A percentile compares a stretch with the other conserved stretches of the same genome.
Evolutionary conservation across 2,797 vertebrate species (phyloP).

Genomic region (Pangasius sanitwongsei): DNA sequence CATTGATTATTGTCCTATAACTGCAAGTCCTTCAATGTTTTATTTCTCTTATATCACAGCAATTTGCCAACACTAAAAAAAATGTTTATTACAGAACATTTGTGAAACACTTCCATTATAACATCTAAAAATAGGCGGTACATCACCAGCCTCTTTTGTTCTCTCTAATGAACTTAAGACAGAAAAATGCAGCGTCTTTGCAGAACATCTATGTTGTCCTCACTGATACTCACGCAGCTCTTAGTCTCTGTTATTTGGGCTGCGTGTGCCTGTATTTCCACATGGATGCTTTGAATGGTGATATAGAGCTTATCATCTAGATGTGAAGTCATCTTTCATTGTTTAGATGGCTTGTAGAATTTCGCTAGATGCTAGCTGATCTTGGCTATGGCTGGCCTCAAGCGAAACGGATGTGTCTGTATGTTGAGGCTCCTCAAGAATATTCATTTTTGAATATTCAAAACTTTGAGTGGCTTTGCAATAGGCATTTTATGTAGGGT

Average conservation of each 20-base stretch:
- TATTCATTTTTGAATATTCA: not conserved
- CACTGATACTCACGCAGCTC: not conserved
- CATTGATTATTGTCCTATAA: not conserved
- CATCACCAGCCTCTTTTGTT: not conserved
- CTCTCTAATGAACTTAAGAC: not conserved
- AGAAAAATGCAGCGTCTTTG: not conserved
- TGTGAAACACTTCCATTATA: not conserved
- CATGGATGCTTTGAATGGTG: not conserved
- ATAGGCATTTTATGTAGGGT: too few relatives aligned
- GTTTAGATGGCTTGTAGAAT: not conserved
- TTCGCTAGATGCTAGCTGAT: not conserved
- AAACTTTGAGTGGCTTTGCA: too few relatives aligned
- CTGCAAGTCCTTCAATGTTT: too few relatives aligned
- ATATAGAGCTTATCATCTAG: not conserved
- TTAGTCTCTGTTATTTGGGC: not conserved
- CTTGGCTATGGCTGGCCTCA: not conserved
- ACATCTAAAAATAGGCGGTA: not conserved
- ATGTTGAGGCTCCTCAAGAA: not conserved
- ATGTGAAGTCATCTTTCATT: not conserved
- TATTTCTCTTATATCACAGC: too few relatives aligned
- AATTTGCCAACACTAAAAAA: too few relatives aligned
- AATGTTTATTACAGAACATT: not conserved
- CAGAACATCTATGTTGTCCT: not conserved
- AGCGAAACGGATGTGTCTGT: not conserved
- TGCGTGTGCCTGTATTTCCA: not conserved